phyloP scores from a whole-genome alignment of 2,888 invertebrate species.

The Drosophila kanekoi region DNA sequence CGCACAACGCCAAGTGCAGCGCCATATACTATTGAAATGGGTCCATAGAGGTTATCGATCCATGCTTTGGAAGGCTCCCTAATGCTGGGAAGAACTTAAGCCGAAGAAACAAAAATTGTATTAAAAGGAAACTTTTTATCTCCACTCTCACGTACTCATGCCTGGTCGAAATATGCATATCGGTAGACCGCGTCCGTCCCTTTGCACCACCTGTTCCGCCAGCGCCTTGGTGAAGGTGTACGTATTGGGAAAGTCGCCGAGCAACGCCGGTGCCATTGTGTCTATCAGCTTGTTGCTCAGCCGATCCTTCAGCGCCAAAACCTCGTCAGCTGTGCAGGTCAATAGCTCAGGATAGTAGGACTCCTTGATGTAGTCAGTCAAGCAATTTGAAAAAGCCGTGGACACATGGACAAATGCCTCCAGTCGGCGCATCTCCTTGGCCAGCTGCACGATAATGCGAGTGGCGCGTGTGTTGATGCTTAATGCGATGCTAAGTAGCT shows the following conservation, averaged over 20 bases:
- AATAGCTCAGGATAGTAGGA: constrained; percentile 82
- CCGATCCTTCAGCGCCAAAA: constrained; percentile 77
- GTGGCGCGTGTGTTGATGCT: constrained; percentile 90
- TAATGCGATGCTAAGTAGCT: constrained; percentile 88
- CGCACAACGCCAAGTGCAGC: constrained; percentile 87
- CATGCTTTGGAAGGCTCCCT: constrained; percentile 87
- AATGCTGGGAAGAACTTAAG: constrained; percentile 82
- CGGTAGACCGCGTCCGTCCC: constrained; percentile 87
- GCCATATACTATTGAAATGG: constrained; percentile 85
- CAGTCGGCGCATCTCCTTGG: constrained; percentile 86
- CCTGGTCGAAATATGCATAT: constrained; percentile 89
- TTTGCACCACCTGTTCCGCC: constrained; percentile 88
- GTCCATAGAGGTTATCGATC: constrained; percentile 90
- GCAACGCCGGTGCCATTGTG: constrained; percentile 71
- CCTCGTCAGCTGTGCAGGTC: constrained; percentile 80
- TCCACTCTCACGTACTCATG: constrained; percentile 85
- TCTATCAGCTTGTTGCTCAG: constrained; percentile 83
- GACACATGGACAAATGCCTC: constrained; percentile 88
- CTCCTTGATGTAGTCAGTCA: constrained; percentile 82
- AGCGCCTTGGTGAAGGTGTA: constrained; percentile 91
- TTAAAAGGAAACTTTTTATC: background rate
- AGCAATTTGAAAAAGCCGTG: constrained; percentile 89
- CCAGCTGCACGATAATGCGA: constrained; percentile 88
- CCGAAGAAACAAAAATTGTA: background rate
- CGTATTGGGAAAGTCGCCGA: constrained; percentile 87